These are phyloP conservation scores for Buteo buteo DNA, from an alignment of 2,113 vertebrate species.

Conservation along the genomic window DNA sequence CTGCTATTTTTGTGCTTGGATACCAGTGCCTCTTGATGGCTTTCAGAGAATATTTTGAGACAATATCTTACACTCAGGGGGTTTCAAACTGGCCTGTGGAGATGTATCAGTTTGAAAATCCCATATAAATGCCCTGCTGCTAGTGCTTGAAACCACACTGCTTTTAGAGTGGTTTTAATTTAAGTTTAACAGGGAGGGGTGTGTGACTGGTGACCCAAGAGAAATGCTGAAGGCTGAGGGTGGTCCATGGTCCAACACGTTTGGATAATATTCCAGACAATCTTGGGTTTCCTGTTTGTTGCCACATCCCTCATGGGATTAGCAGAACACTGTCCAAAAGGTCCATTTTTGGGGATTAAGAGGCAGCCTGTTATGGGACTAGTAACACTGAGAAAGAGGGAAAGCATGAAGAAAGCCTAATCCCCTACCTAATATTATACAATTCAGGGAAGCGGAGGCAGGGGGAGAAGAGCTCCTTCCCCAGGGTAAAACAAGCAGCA, in stretches of 20 bases:
- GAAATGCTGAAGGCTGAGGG: constrained; percentile 1
- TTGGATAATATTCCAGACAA: neutral
- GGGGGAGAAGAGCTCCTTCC: neutral
- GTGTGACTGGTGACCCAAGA: neutral
- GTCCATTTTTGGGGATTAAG: neutral
- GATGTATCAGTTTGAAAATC: neutral
- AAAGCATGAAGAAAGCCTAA: neutral
- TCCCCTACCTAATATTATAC: neutral
- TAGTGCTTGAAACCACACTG: neutral
- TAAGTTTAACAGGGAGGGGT: neutral
- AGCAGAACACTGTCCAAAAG: neutral
- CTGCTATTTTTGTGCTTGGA: neutral
- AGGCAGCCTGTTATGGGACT: neutral
- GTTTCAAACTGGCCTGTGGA: neutral
- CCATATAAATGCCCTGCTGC: constrained; percentile 2
- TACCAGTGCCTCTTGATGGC: neutral
- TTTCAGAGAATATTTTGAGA: constrained; percentile 21
- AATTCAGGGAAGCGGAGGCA: neutral
- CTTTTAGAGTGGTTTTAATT: constrained; percentile 37
- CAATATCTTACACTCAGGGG: neutral
- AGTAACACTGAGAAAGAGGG: neutral
- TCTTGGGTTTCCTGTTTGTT: neutral
- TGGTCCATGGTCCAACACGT: neutral
- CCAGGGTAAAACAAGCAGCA: neutral
- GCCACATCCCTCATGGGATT: neutral